Percentiles rank a stretch among this genome's conserved stretches.
Conservation (phyloP, 2,797 vertebrate species). For the Cuculus canorus region DNA sequence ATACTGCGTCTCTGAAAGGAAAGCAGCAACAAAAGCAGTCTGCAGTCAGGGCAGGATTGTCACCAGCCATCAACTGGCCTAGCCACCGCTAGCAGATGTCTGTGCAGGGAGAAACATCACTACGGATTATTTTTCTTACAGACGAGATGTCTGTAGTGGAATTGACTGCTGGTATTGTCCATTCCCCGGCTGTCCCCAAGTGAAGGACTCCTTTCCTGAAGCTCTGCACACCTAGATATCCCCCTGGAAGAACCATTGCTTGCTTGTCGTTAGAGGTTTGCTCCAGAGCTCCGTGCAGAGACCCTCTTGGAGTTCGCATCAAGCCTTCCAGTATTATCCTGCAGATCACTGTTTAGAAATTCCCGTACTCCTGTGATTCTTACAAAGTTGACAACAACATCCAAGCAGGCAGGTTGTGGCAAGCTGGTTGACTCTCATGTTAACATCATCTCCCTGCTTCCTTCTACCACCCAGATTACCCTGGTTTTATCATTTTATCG, state of each 20-base stretch:
- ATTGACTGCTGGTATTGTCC: fast-evolving
- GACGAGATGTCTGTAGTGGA: neutral
- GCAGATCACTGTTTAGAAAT: neutral
- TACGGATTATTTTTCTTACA: neutral
- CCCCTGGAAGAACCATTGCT: neutral
- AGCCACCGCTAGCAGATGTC: neutral
- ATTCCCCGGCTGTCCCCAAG: neutral
- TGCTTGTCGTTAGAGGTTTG: neutral
- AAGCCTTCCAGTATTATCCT: neutral
- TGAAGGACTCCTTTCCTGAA: neutral
- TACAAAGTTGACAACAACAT: neutral
- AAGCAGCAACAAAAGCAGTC: neutral
- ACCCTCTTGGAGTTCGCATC: neutral
- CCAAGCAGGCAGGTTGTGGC: neutral
- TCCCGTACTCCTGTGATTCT: neutral
- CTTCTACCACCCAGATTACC: neutral
- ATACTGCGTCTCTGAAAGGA: neutral
- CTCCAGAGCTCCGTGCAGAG: neutral
- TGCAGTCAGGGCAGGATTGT: neutral
- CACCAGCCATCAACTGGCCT: neutral
- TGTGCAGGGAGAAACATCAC: neutral
- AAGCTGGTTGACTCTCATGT: neutral
- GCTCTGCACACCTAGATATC: neutral
- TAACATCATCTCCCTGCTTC: too few species aligned
- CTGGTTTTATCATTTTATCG: neutral